Percentiles rank a stretch among this genome's conserved stretches.
These are phyloP conservation scores for Geotrypetes seraphini DNA, from an alignment of 2,797 vertebrate genomes.

Conservation along the genomic window DNA sequence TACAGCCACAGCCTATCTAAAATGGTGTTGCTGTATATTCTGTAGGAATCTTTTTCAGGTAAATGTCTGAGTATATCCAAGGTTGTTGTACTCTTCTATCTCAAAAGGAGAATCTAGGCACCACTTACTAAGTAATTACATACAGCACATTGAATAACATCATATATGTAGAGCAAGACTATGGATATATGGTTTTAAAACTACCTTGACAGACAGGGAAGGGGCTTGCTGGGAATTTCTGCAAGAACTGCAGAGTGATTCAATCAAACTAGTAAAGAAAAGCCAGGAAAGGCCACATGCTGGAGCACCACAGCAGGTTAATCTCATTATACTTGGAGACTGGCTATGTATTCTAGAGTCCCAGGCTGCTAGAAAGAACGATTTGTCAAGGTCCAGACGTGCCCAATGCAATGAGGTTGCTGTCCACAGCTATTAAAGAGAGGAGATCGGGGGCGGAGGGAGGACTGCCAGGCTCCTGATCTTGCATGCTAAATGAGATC, in stretches of 20 bases:
- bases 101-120: too few relatives aligned
- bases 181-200: too few relatives aligned
- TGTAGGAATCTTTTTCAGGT: too few relatives aligned
- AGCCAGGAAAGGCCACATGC: slow-evolving; percentile 24
- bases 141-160: too few relatives aligned
- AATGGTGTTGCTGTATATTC: too few relatives aligned
- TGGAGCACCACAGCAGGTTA: slow-evolving; percentile 5
- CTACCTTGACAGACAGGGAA: too few relatives aligned
- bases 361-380: slow-evolving; percentile 2
- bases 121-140: too few relatives aligned
- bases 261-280: slow-evolving; percentile 29
- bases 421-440: slow-evolving; percentile 1
- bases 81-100: too few relatives aligned
- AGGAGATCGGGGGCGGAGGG: background rate
- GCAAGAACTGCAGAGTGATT: slow-evolving; percentile 30
- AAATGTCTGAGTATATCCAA: too few relatives aligned
- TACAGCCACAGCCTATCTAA: too few relatives aligned
- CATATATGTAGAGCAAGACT: too few relatives aligned
- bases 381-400: slow-evolving; percentile 1
- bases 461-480: background rate
- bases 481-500: too few relatives aligned
- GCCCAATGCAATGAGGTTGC: background rate
- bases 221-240: slow-evolving; percentile 8
- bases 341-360: slow-evolving; percentile 1
- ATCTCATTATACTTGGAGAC: slow-evolving; percentile 5